Conservation (phyloP, 2,113 vertebrate genomes). For the Polyodon spathula region DNA sequence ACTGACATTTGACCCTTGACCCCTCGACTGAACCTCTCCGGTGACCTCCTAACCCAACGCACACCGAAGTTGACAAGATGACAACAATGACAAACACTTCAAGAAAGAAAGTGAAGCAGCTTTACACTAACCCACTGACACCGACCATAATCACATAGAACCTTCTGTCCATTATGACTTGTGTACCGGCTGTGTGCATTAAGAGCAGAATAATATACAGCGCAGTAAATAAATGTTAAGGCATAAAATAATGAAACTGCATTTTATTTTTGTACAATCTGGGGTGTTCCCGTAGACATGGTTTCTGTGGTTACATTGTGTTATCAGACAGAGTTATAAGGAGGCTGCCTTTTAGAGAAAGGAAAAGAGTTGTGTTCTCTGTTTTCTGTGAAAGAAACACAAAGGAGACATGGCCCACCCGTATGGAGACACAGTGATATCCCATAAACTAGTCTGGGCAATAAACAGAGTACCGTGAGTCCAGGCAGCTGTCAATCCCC, state of each 20-base stretch:
- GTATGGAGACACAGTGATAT: neutral
- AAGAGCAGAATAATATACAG: neutral
- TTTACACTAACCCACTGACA: slow-evolving; percentile 47
- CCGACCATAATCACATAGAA: slow-evolving; percentile 8
- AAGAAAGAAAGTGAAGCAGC: slow-evolving; percentile 13
- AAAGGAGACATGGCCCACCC: neutral
- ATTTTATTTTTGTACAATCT: neutral
- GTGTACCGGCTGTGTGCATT: slow-evolving; percentile 14
- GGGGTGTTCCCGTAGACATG: neutral
- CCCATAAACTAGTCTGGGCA: slow-evolving; percentile 2
- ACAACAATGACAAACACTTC: slow-evolving; percentile 31
- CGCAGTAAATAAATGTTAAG: slow-evolving; percentile 23
- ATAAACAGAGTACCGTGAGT: neutral
- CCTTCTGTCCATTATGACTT: slow-evolving; percentile 21
- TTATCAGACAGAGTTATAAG: too few species aligned
- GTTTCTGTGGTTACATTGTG: too few species aligned
- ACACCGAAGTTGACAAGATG: neutral
- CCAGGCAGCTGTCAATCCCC: slow-evolving; percentile 13
- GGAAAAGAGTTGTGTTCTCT: neutral
- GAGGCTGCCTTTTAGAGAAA: too few species aligned
- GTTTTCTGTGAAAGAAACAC: neutral
- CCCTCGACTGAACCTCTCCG: neutral
- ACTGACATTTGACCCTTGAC: slow-evolving; percentile 41
- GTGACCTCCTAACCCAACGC: neutral
- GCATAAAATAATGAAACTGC: slow-evolving; percentile 38